Conservation (phyloP, 2,797 vertebrate species). For the Manis pentadactyla region DNA sequence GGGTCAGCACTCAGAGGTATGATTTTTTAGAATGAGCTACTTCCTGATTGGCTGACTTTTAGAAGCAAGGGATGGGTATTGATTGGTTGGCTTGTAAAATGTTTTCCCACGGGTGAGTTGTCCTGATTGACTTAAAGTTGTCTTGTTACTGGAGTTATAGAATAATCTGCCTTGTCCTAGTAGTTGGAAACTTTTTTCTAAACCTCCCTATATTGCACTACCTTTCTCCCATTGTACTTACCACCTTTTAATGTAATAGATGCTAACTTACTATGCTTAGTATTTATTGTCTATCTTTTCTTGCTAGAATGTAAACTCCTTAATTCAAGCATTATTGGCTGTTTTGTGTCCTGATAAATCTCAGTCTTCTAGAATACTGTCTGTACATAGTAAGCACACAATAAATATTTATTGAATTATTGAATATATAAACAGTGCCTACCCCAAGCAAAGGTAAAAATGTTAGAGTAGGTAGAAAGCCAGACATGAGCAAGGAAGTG, state of each 20-base stretch:
- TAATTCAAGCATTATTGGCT: background rate
- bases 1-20: background rate
- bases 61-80: background rate
- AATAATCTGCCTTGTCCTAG: background rate
- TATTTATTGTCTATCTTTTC: background rate
- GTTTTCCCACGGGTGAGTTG: background rate
- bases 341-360: background rate
- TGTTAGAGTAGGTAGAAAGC: too few relatives aligned
- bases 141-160: background rate
- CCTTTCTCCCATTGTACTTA: background rate
- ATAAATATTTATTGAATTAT: background rate
- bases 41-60: background rate
- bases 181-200: background rate
- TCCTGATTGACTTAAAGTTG: conserved; percentile 3
- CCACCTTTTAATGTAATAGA: background rate
- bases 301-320: background rate
- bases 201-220: background rate
- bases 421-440: background rate
- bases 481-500: too few relatives aligned
- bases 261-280: background rate
- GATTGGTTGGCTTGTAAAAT: background rate
- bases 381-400: background rate
- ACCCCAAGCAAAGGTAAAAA: background rate
- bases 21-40: background rate
- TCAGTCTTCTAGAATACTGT: background rate